phyloP scores from a whole-genome alignment of 2,888 invertebrate genomes.

The Gonocerus acuteangulatus region DNA sequence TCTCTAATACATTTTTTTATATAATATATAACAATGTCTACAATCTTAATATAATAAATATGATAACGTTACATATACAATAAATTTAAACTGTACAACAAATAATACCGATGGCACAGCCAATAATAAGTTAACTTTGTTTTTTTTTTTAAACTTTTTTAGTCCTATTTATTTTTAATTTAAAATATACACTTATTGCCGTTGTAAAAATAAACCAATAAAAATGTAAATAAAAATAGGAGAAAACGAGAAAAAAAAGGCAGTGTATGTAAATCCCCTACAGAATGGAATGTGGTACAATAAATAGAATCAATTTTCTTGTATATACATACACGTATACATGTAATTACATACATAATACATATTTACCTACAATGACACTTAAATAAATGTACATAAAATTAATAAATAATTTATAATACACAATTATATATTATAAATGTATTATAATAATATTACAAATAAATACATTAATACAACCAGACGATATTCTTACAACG shows the following conservation, averaged over 20 bases:
- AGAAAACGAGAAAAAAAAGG: slow-evolving; percentile 8
- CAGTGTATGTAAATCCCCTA: not conserved
- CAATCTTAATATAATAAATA: slow-evolving; percentile 14
- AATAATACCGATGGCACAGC: slow-evolving; percentile 29
- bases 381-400: not conserved
- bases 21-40: slow-evolving; percentile 6
- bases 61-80: slow-evolving; percentile 19
- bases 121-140: slow-evolving; percentile 25
- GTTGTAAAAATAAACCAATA: slow-evolving; percentile 18
- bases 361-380: slow-evolving; percentile 1
- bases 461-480: slow-evolving; percentile 22
- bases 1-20: not conserved
- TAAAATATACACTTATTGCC: slow-evolving; percentile 19
- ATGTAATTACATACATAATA: not conserved
- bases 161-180: not conserved
- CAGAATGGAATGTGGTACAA: not conserved
- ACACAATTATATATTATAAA: slow-evolving; percentile 1
- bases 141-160: not conserved
- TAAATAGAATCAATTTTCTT: not conserved
- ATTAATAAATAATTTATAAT: no score
- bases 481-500: slow-evolving; percentile 8
- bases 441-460: slow-evolving; percentile 14
- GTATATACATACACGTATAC: not conserved
- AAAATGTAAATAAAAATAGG: not conserved
- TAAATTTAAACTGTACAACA: slow-evolving; percentile 22